Percentiles rank a stretch among this genome's conserved stretches.
These are phyloP conservation scores for Nannoperca obscura DNA, from an alignment of 2,797 vertebrate species.

Conservation along the genomic window DNA sequence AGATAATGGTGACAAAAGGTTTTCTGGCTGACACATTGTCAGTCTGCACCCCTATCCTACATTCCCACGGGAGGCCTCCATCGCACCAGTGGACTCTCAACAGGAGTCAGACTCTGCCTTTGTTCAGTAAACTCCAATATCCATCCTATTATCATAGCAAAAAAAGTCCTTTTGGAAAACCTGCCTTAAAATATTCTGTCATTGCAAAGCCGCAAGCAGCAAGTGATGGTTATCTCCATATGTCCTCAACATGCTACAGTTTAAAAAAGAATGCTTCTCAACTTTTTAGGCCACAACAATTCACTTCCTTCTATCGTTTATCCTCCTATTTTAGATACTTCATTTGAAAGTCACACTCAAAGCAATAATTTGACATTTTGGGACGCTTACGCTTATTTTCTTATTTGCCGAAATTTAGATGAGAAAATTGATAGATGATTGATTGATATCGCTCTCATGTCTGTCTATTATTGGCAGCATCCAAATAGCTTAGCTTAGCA, in stretches of 20 bases:
- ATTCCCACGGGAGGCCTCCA: constrained; percentile 52
- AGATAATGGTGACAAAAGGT: constrained; percentile 71
- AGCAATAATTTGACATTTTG: background rate
- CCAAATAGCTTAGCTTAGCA: background rate
- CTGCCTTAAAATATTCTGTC: constrained; percentile 3
- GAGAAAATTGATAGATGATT: background rate
- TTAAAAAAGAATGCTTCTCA: background rate
- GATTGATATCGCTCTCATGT: background rate
- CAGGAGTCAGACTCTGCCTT: constrained; percentile 24
- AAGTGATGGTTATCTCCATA: background rate
- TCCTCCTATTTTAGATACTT: background rate
- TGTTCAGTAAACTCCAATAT: constrained; percentile 30
- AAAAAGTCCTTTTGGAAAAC: constrained; percentile 1
- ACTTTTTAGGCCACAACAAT: background rate
- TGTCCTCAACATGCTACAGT: background rate
- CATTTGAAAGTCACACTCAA: background rate
- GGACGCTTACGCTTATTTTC: background rate
- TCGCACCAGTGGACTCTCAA: constrained; percentile 41
- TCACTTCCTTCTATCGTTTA: background rate
- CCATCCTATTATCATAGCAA: constrained; percentile 7
- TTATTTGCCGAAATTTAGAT: background rate
- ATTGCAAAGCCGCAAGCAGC: background rate
- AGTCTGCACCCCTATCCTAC: constrained; percentile 43
- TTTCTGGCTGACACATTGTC: constrained; percentile 69
- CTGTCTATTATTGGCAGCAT: background rate